Evolutionary conservation across 2,888 invertebrate genomes (phyloP), one percentile per base, ranked within the genome.

Genomic region (Aelia acuminata): DNA sequence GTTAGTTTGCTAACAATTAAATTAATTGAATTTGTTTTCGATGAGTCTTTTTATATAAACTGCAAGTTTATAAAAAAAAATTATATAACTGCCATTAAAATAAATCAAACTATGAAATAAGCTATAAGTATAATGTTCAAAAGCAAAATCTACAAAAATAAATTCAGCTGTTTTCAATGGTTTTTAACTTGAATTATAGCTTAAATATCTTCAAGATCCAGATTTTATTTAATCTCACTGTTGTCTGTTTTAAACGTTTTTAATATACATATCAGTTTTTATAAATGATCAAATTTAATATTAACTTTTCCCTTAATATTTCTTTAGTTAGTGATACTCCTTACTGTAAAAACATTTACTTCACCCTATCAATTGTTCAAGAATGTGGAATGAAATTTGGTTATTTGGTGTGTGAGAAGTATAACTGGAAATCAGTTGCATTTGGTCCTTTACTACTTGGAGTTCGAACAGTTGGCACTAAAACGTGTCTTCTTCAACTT

Each of bases 401-500:
- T 53, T 85, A 88, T 70, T 70, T 89, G 31, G 31, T 85, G 20
- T 84, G 48, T 84, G 89, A 88, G 57, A 70, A 85, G 39, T 89
- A 86, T 84, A 86, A 87, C 63, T 89, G 89, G 89, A 84, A 86
- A 80, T 84, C 84, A 84, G 49, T 50, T 31, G 39, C 50, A 4
- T 53, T 88, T 31, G 89, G 88, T 3, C 85, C 75, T 15, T 47
- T 89, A 26, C 48, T 88, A 20, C 80, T 86, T 39, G 75, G 80
- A 26, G 22, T 89, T 22, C 43, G 43, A 39, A 89, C 89, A 53
- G 20, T 70, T 48, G 89, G 86, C 20, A 88, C 88, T 47, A 53
- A 20, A 7, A 86, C 84, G 0, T 49, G 53, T 31, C 39, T 70
- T 53, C 88, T 89, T 26, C 35, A 57, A 80, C 85, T 89, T 39